Conservation (phyloP, 2,888 invertebrate genomes). For the Campaea margaritaria region DNA sequence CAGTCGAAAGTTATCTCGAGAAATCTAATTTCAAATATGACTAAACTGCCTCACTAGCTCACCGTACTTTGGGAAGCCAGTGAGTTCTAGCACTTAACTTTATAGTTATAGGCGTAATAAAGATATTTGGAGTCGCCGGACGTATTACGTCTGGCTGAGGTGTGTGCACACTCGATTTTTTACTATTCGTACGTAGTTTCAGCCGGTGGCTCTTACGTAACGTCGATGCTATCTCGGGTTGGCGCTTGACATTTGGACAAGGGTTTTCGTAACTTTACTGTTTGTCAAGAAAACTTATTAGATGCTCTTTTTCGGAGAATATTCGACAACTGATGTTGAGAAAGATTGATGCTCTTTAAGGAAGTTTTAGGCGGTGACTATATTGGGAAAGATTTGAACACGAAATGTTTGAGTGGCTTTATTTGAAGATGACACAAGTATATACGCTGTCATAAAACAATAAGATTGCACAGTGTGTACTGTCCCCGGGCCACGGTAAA, state of each 20-base stretch:
- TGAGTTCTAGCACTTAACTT: not conserved
- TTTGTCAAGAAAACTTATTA: constrained; percentile 25
- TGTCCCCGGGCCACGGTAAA: not conserved
- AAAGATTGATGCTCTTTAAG: constrained; percentile 12
- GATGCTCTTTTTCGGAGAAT: constrained; percentile 1
- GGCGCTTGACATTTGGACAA: constrained; percentile 22
- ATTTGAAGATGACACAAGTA: constrained; percentile 9
- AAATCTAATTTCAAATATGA: not conserved
- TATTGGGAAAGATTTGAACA: constrained; percentile 11
- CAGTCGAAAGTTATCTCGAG: not conserved
- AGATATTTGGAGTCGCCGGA: constrained; percentile 26
- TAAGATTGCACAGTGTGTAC: not conserved
- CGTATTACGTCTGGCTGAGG: constrained; percentile 1
- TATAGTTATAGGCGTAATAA: constrained; percentile 18
- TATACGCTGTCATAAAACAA: not conserved
- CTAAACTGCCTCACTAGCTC: not conserved
- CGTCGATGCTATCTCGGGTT: constrained; percentile 19
- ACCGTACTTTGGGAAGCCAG: not conserved
- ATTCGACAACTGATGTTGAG: constrained; percentile 18
- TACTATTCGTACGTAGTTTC: constrained; percentile 32
- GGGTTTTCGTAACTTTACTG: constrained; percentile 20
- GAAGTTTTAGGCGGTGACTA: not conserved
- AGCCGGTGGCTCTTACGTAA: constrained; percentile 29
- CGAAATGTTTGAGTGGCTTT: constrained; percentile 4
- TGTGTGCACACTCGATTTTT: constrained; percentile 55